These are phyloP conservation scores for Anableps anableps DNA, from an alignment of 2,797 vertebrate species.

Conservation along the genomic window DNA sequence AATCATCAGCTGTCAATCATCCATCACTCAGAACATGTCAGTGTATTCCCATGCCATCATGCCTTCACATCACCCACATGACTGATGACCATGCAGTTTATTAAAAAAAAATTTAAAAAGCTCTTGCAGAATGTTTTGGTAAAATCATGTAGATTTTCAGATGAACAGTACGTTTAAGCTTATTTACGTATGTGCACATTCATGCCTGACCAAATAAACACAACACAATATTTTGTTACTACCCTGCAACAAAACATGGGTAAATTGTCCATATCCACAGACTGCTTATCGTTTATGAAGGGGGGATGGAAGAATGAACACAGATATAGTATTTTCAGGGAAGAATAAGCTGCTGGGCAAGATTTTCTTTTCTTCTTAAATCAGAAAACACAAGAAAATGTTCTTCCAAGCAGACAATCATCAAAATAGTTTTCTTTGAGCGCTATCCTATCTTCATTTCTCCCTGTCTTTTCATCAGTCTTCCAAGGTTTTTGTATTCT, in stretches of 20 bases:
- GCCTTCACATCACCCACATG: conserved; percentile 56
- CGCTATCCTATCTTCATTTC: conserved; percentile 15
- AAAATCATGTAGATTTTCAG: conserved; percentile 16
- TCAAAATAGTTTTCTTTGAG: conserved; percentile 18
- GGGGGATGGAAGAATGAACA: not conserved
- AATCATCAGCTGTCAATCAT: conserved; percentile 75
- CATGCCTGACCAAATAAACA: not conserved
- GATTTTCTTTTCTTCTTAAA: not conserved
- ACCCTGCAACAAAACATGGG: not conserved
- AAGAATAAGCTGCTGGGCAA: not conserved
- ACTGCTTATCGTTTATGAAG: not conserved
- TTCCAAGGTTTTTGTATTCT: not conserved
- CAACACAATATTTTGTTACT: not conserved
- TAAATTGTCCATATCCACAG: not conserved
- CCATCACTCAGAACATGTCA: conserved; percentile 60
- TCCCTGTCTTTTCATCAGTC: conserved; percentile 5
- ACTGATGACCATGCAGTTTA: conserved; percentile 59
- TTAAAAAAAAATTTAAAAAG: conserved; percentile 23
- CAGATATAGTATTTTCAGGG: not conserved
- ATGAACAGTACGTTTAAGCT: not conserved
- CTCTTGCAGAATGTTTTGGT: conserved; percentile 25
- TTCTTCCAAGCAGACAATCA: conserved; percentile 11
- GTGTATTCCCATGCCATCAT: conserved; percentile 25
- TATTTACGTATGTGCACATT: not conserved
- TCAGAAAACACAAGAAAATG: conserved; percentile 12